phyloP scores from a whole-genome alignment of 2,113 vertebrate species.

The Dissostichus mawsoni region DNA sequence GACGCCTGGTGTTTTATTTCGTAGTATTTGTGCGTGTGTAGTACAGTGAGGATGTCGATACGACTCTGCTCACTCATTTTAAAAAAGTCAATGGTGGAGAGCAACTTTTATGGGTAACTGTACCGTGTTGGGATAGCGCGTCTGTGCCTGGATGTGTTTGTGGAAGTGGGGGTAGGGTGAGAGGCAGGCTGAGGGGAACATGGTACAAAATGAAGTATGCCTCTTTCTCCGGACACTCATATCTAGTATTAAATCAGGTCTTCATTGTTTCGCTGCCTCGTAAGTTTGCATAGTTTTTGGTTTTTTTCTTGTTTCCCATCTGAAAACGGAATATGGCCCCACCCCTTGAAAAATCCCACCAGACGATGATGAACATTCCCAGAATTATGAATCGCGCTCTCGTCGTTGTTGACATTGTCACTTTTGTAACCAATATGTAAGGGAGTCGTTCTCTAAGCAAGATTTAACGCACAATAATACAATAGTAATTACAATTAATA shows the following conservation, averaged over 20 bases:
- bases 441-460: background rate
- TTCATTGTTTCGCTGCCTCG: constrained; percentile 63
- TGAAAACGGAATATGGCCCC: constrained; percentile 79
- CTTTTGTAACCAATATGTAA: constrained; percentile 2
- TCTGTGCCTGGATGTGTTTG: constrained; percentile 60
- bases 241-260: constrained; percentile 31
- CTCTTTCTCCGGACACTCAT: constrained; percentile 27
- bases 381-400: constrained; percentile 67
- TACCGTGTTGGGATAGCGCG: constrained; percentile 63
- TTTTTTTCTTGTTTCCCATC: constrained; percentile 62
- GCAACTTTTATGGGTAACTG: constrained; percentile 72
- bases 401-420: constrained; percentile 49
- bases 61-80: constrained; percentile 59
- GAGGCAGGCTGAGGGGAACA: constrained; percentile 17
- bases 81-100: constrained; percentile 68
- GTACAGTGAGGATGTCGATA: constrained; percentile 56
- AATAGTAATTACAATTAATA: background rate
- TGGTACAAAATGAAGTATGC: constrained; percentile 39
- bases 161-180: constrained; percentile 63
- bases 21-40: constrained; percentile 34
- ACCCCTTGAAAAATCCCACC: constrained; percentile 83
- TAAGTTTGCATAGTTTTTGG: constrained; percentile 78
- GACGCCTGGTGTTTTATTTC: constrained; percentile 48
- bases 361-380: constrained; percentile 67
- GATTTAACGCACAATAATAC: background rate